Evolutionary conservation across 2,113 vertebrate species (phyloP), one percentile per base, ranked within the genome.

Genomic region (Labrus mixtus): DNA sequence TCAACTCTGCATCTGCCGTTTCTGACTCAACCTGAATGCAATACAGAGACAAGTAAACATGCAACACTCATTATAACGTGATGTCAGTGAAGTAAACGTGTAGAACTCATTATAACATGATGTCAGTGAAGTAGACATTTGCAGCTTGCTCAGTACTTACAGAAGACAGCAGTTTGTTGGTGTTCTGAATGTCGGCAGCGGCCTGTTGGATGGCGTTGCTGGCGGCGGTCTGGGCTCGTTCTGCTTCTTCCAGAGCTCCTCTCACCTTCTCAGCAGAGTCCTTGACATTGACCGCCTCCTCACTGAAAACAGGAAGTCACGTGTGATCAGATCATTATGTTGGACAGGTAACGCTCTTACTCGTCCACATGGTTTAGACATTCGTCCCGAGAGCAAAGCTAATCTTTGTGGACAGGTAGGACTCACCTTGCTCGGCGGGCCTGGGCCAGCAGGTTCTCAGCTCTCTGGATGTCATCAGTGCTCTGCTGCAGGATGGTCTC

Each of bases 401-500:
- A 7, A 7, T 1, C 15, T 22, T 15, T 7, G 4, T 6, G 25
- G 0, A 43, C 16, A 15, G 8, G 7, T 5, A 10, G 15, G 41
- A 46, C 79, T 36, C 29, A 98, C 98, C 96, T 97, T 41, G 97
- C 96, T 87, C 62, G 92, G 62, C 94, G 96, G 1, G 98, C 98
- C 90, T 97, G 96, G 53, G 96, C 94, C 75, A 99, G 85, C 2
- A 99, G 88, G 69, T 81, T 79, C 90, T 98, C 96, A 0, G 98
- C 98, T 78, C 93, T 95, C 68, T 95, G 92, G 76, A 99, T 95
- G 86, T 99, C 96, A 1, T 94, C 92, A 1, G 96, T 91, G 0
- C 97, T 99, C 88, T 98, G 96, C 86, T 95, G 94, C 54, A 99
- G 92, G 71, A 99, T 97, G 33, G 89, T 86, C 73, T 98, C 98